Evolutionary conservation across 2,797 vertebrate genomes (phyloP).

Genomic region (Geotrypetes seraphini): DNA sequence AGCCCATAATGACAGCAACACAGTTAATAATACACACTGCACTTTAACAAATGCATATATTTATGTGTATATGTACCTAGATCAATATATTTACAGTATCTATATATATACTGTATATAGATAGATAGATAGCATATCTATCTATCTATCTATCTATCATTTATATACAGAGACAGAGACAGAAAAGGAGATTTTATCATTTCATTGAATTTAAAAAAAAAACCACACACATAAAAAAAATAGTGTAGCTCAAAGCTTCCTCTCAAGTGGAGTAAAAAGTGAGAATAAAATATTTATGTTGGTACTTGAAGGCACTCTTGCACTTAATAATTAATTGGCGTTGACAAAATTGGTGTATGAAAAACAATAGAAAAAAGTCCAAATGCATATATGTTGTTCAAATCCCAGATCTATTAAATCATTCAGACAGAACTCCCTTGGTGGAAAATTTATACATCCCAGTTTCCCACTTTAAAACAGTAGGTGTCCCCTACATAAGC

Average conservation of each 20-base stretch:
- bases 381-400: conserved; percentile 36
- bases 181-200: too few relatives aligned
- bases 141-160: too few relatives aligned
- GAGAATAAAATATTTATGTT: conserved; percentile 24
- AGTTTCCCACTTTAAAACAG: conserved; percentile 45
- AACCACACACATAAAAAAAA: not conserved
- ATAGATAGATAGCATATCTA: too few relatives aligned
- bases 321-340: conserved; percentile 49
- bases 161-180: too few relatives aligned
- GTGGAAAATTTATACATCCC: conserved; percentile 55
- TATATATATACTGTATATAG: too few relatives aligned
- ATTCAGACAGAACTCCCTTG: conserved; percentile 46
- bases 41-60: too few relatives aligned
- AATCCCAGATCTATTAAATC: conserved; percentile 43
- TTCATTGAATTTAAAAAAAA: not conserved
- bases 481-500: conserved; percentile 42
- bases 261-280: conserved; percentile 7
- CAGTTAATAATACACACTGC: too few relatives aligned
- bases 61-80: too few relatives aligned
- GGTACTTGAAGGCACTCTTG: conserved; percentile 18
- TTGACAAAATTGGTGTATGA: conserved; percentile 39
- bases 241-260: not conserved
- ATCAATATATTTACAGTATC: too few relatives aligned
- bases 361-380: conserved; percentile 20
- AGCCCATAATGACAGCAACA: too few relatives aligned